Percentiles rank a stretch among this genome's conserved stretches.
phyloP scores from a whole-genome alignment of 2,113 vertebrate species.

The Ginglymostoma cirratum region DNA sequence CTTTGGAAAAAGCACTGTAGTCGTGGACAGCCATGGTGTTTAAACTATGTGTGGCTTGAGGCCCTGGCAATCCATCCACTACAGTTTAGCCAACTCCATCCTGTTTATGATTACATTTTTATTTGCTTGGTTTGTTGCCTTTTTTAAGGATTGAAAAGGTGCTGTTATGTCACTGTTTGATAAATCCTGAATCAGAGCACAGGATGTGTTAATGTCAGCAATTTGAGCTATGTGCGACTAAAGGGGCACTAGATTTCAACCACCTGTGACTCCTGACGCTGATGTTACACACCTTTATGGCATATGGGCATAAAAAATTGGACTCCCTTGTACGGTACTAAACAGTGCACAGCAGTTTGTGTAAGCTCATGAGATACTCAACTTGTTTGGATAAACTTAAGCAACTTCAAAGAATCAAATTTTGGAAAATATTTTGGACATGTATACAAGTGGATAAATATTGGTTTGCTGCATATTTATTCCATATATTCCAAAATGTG shows the following conservation, averaged over 20 bases:
- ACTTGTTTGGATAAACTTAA: neutral
- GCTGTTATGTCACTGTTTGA: neutral
- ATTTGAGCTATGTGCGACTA: neutral
- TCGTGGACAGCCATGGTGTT: neutral
- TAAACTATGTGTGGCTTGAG: neutral
- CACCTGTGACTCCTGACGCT: neutral
- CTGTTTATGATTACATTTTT: neutral
- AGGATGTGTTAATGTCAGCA: neutral
- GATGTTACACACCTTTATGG: neutral
- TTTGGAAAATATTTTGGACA: neutral
- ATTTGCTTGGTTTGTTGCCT: neutral
- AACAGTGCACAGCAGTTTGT: neutral
- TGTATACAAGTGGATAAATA: slow-evolving; percentile 24
- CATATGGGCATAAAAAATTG: neutral
- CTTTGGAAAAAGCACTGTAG: neutral
- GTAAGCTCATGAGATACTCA: neutral
- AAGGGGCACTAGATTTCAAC: neutral
- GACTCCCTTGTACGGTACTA: neutral
- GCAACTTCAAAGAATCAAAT: neutral
- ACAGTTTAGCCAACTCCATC: neutral
- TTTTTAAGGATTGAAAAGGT: neutral
- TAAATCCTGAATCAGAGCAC: neutral
- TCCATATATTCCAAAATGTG: neutral
- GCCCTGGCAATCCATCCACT: neutral
- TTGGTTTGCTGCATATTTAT: slow-evolving; percentile 16